These are phyloP conservation scores for Eublepharis macularius DNA, from an alignment of 2,113 vertebrate species.

Conservation along the genomic window DNA sequence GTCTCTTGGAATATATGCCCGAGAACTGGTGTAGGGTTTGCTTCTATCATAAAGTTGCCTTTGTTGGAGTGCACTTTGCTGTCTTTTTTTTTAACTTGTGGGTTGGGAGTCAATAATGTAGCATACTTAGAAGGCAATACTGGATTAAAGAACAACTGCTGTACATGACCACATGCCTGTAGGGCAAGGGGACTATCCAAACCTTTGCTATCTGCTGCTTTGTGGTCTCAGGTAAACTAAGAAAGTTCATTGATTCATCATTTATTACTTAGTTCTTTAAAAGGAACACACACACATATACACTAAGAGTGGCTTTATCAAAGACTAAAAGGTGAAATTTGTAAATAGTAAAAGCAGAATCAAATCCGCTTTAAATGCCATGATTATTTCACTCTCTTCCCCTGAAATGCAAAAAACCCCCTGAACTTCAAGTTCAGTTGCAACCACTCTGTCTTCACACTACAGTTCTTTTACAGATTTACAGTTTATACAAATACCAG, in stretches of 20 bases:
- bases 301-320: not conserved
- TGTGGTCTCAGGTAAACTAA: not conserved
- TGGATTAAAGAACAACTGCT: too few species aligned
- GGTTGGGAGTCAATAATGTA: too few species aligned
- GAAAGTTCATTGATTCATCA: not conserved
- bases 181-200: too few species aligned
- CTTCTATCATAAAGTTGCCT: too few species aligned
- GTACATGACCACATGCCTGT: too few species aligned
- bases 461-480: constrained; percentile 37
- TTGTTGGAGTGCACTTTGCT: too few species aligned
- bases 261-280: not conserved
- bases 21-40: too few species aligned
- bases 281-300: not conserved
- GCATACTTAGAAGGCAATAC: too few species aligned
- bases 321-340: not conserved
- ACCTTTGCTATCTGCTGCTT: too few species aligned
- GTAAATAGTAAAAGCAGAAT: not conserved
- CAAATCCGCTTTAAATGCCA: not conserved
- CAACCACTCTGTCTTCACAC: not conserved
- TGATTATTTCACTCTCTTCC: not conserved
- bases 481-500: constrained; percentile 39
- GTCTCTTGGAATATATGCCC: too few species aligned
- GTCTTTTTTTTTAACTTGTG: too few species aligned
- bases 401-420: not conserved
- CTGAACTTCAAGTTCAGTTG: not conserved